phyloP scores from a whole-genome alignment of 2,888 invertebrate genomes.

The Acleris cristana region DNA sequence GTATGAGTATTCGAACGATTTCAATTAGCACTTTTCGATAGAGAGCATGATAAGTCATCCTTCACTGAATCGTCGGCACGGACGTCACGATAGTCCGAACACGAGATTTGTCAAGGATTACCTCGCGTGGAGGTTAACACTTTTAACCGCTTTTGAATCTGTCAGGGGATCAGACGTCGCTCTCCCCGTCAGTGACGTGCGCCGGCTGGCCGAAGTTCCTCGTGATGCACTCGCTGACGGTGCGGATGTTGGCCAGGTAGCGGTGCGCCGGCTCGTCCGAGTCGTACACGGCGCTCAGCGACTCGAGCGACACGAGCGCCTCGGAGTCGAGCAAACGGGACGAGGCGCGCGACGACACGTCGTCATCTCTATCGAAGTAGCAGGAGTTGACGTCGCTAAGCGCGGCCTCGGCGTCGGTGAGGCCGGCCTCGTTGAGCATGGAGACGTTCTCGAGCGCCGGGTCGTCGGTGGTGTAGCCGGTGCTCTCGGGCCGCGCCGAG shows the following conservation, averaged over 20 bases:
- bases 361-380: conserved; percentile 89
- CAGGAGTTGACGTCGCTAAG: conserved; percentile 94
- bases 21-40: conserved; percentile 50
- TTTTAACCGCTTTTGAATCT: not conserved
- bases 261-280: conserved; percentile 86
- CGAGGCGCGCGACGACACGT: conserved; percentile 92
- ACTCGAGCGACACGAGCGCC: conserved; percentile 90
- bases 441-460: conserved; percentile 93
- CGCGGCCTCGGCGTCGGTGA: conserved; percentile 94
- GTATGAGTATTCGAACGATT: conserved; percentile 66
- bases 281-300: conserved; percentile 92
- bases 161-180: conserved; percentile 81
- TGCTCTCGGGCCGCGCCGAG: conserved; percentile 85
- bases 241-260: conserved; percentile 89
- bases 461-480: conserved; percentile 94
- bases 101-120: conserved; percentile 12
- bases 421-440: conserved; percentile 92
- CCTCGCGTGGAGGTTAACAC: not conserved
- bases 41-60: conserved; percentile 64
- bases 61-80: not conserved
- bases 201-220: conserved; percentile 89
- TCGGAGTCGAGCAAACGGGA: conserved; percentile 91
- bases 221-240: conserved; percentile 90
- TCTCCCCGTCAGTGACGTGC: conserved; percentile 86
- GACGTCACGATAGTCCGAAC: conserved; percentile 13